Percentiles rank a stretch among this genome's conserved stretches.
These are phyloP conservation scores for Trachymyrmex septentrionalis DNA, from an alignment of 1,140 invertebrate species.

Conservation along the genomic window DNA sequence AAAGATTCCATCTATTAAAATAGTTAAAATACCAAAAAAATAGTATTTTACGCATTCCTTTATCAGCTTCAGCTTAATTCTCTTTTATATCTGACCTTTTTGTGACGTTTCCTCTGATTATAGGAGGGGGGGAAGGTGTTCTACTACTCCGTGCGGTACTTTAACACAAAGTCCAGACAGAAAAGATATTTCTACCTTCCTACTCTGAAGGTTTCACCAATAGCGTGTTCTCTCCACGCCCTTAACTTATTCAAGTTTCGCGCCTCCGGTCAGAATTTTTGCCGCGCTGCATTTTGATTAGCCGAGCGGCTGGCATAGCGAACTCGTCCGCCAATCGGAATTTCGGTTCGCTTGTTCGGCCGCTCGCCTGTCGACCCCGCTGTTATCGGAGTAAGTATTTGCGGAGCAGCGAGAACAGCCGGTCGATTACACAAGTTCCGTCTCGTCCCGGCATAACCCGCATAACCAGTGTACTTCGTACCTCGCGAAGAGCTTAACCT, in stretches of 20 bases:
- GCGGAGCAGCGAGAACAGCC: slow-evolving; percentile 25
- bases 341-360: background rate
- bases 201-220: background rate
- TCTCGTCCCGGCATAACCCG: background rate
- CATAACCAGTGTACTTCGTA: slow-evolving; percentile 2
- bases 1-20: too few relatives aligned
- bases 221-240: background rate
- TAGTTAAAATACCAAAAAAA: too few relatives aligned
- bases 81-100: too few relatives aligned
- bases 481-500: slow-evolving; percentile 28
- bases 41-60: too few relatives aligned
- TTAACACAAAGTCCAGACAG: background rate
- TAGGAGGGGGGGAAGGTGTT: too few relatives aligned
- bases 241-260: background rate
- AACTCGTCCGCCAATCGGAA: slow-evolving; percentile 22
- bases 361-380: background rate
- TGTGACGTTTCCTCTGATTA: too few relatives aligned
- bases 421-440: slow-evolving; percentile 29
- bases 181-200: background rate
- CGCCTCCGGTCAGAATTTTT: background rate
- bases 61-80: too few relatives aligned
- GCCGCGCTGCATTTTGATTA: slow-evolving; percentile 57
- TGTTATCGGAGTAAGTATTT: slow-evolving; percentile 45
- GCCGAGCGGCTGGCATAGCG: background rate
- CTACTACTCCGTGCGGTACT: too few relatives aligned